Base-by-base conservation (phyloP, 2,888 invertebrate genomes). In the Xestoiulus laeticollis region DNA sequence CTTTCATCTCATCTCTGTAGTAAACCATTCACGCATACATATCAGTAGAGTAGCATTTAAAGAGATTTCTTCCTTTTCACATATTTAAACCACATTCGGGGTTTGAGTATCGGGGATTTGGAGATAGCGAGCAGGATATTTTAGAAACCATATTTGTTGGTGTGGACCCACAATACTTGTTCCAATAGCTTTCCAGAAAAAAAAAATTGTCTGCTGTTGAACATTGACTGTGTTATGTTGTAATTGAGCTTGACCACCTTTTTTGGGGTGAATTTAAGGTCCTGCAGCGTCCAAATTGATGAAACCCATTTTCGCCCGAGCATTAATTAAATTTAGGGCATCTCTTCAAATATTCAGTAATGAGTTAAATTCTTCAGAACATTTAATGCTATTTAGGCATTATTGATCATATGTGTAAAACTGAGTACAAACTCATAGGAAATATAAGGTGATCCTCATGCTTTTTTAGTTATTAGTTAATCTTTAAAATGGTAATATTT, bases 1-100 rank as follows among this genome's bases (percentile, higher is more conserved):
- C 78, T 78, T 78, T 14, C 78, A 78, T 78, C 78, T 78, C 30
- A 78, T 78, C 10, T 78, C 30, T 78, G 78, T 78, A 78, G 78
- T 78, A 78, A 30, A 30, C 30, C 78, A 78, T 26, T 30, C 78
- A 78, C 16, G 78, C 78, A 78, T 78, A 78, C 78, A 78, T 78
- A 78, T 78, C 78, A 78, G 78, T 78, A 78, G 78, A 30, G 30
- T 78, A 78, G 30, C 3, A 48, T 48, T 6, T 78, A 26, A n/a
- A 78, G 30, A 78, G 14, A 78, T 12, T 30, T 78, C 22, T 68
- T 78, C 14, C 78, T 30, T 78, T 78, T 30, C 10, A 14, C 30
- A 12, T 30, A 78, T 1, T 12, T 78, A 26, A 68, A 68, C 68
- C 68, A 26, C 68, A n/a, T 68, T 68, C 6, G 78, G 78, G 78